phyloP scores from a whole-genome alignment of 2,888 invertebrate genomes.

The Luperina nickerlii region DNA sequence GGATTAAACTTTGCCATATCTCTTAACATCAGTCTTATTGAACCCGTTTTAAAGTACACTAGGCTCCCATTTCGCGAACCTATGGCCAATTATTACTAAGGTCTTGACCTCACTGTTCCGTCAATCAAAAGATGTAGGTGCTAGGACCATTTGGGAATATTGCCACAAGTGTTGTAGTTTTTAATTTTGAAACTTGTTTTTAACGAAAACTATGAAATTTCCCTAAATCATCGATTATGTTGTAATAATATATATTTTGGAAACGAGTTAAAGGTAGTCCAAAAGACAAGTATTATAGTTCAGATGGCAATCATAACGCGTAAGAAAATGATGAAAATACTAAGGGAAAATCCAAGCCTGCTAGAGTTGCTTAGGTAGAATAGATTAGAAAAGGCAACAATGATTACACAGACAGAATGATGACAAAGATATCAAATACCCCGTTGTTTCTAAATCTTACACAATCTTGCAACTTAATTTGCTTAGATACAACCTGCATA shows the following conservation, averaged over 20 bases:
- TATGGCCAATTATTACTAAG: background rate
- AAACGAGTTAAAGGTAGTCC: background rate
- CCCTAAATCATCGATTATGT: background rate
- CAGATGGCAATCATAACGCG: background rate
- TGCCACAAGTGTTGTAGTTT: background rate
- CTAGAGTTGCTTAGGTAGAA: background rate
- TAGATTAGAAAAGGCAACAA: background rate
- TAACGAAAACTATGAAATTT: background rate
- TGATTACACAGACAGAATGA: background rate
- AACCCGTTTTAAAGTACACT: background rate
- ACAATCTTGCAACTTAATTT: slow-evolving; percentile 17
- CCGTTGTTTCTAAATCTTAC: background rate
- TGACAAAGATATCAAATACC: background rate
- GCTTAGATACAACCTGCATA: slow-evolving; percentile 18
- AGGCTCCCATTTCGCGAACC: background rate
- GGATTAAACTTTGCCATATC: background rate
- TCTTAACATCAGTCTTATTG: no score
- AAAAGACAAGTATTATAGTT: background rate
- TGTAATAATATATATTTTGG: background rate
- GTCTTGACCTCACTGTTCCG: slow-evolving; percentile 12
- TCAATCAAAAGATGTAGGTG: slow-evolving; percentile 3
- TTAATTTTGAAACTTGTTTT: background rate
- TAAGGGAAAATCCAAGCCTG: no score
- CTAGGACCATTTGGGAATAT: background rate
- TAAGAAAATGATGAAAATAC: background rate